Evolutionary conservation across 2,888 invertebrate species (phyloP).

Genomic region (Gymnoscelis rufifasciata): DNA sequence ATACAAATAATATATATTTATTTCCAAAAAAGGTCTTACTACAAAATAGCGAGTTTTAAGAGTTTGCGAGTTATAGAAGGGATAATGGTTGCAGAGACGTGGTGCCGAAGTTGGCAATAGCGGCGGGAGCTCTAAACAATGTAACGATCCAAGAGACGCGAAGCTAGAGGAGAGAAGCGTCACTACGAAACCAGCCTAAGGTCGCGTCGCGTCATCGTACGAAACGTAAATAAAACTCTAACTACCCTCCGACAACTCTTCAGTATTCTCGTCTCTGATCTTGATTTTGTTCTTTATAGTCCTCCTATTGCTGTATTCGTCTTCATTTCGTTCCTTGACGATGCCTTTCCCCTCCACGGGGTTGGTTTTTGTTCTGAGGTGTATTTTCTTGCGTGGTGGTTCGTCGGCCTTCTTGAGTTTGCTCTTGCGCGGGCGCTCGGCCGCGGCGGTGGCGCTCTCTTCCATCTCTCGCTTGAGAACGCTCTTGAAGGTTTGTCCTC

Average conservation of each 20-base stretch:
- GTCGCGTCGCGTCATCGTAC: no score
- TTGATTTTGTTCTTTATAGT: slow-evolving; percentile 58
- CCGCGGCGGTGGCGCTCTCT: slow-evolving; percentile 32
- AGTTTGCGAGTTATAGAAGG: no score
- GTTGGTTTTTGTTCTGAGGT: slow-evolving; percentile 40
- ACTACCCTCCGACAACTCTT: slow-evolving; percentile 52
- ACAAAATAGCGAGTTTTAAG: no score
- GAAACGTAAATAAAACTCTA: neutral
- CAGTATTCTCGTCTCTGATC: slow-evolving; percentile 59
- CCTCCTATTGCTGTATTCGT: slow-evolving; percentile 43
- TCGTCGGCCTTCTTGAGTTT: slow-evolving; percentile 43
- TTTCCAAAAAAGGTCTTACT: no score
- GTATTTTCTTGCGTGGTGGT: slow-evolving; percentile 43
- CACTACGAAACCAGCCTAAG: no score
- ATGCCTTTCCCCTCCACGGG: slow-evolving; percentile 53
- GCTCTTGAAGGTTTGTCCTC: slow-evolving; percentile 70
- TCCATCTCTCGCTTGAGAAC: slow-evolving; percentile 59
- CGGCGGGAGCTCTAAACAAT: no score
- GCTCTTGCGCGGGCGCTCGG: slow-evolving; percentile 36
- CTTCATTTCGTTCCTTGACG: slow-evolving; percentile 56
- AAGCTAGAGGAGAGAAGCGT: no score
- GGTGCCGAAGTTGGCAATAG: no score
- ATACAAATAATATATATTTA: no score
- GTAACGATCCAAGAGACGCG: no score
- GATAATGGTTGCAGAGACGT: no score